Evolutionary conservation across 1,140 invertebrate species (phyloP), one percentile per base, ranked within the genome.

Genomic region (Myzus persicae): DNA sequence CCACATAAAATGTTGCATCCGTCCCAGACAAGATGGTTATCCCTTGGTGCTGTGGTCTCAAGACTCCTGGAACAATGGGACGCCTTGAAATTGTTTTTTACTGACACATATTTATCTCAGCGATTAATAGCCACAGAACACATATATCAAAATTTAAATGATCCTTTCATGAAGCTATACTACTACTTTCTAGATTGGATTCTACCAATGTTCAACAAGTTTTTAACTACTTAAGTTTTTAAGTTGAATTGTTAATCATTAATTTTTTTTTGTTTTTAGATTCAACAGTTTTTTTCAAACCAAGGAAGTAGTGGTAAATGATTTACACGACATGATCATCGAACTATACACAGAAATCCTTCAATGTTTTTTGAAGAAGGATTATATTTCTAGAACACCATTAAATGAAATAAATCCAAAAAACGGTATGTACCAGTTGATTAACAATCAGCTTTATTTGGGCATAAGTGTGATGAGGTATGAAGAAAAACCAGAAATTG

Each of bases 21-120:
- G 20, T 93, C 93, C 42, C 94, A 94, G 93, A 95, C 94, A 18
- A 85, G 94, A 92, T 95, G 95, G 95, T 94, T 95, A 5, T 95
- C 94, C 1, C 76, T 94, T n/a, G 40, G 85, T 24, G 91, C 93
- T 93, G 94, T 94, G 2, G 94, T 95, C 31, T 84, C 94, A 24
- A 44, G 94, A 90, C 91, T 95, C 36, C 42, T 95, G 38, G 94
- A 95, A 48, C 94, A 94, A 81, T 94, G 94, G 94, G 94, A 94
- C 7, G 93, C 94, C 22, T 84, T 95, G 36, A 93, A 85, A 22
- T 76, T 94, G 22, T 95, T 93, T 94, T 94, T 94, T 82, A 9
- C 82, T 22, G 42, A 85, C 4, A 24, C 82, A 38, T 85, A 85
- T 24, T 42, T 85, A 11, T 22, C 36, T 9, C 82, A 85, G n/a